Evolutionary conservation across 2,113 vertebrate species (phyloP).

Genomic region (Danio rerio): DNA sequence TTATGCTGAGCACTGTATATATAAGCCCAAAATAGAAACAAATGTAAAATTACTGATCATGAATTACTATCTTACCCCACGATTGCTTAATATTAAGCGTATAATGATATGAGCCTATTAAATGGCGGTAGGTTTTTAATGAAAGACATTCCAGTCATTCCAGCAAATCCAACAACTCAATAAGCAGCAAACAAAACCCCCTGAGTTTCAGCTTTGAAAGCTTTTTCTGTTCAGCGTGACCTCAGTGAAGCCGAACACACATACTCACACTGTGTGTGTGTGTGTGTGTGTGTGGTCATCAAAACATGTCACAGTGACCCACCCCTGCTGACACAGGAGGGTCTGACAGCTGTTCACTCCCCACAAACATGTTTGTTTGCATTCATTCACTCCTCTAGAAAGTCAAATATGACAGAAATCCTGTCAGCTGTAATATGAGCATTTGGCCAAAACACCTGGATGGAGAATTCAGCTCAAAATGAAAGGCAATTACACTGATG

Average conservation of each 20-base stretch:
- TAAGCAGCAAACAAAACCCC: conserved; percentile 47
- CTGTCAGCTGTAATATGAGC: no score
- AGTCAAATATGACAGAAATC: no score
- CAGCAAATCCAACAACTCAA: conserved; percentile 59
- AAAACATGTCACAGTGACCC: conserved; percentile 30
- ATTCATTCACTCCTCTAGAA: background rate
- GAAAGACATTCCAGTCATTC: conserved; percentile 67
- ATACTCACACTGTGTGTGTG: conserved; percentile 25
- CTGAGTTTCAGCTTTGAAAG: conserved; percentile 34
- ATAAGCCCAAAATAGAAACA: background rate
- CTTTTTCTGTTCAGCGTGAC: conserved; percentile 48
- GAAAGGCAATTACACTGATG: no score
- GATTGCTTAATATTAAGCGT: background rate
- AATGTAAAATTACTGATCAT: background rate
- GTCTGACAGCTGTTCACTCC: conserved; percentile 26
- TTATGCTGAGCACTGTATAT: no score
- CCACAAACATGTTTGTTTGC: conserved; percentile 23
- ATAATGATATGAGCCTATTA: background rate
- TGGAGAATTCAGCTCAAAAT: no score
- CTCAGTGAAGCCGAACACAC: conserved; percentile 5
- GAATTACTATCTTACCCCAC: background rate
- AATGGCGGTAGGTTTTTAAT: conserved; percentile 28
- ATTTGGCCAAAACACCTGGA: no score
- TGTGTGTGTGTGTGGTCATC: conserved; percentile 30
- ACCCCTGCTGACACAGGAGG: background rate